These are phyloP conservation scores for Smutsia gigantea DNA, from an alignment of 2,797 vertebrate species.

Conservation along the genomic window DNA sequence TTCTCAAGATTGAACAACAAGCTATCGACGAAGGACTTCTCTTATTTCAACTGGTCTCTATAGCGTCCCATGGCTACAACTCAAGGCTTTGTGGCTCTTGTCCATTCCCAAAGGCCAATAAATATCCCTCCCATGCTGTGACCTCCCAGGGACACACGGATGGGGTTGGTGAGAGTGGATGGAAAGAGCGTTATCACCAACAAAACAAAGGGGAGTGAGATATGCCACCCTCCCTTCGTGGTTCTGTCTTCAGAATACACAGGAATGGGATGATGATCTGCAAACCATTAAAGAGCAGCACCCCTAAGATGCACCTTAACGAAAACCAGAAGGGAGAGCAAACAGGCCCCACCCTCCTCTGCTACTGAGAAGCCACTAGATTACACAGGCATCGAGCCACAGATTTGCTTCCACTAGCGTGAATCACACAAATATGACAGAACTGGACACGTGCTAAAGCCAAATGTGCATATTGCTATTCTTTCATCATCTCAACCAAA, in stretches of 20 bases:
- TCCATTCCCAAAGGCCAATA: background rate
- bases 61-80: background rate
- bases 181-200: background rate
- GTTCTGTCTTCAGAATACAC: background rate
- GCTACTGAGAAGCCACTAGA: background rate
- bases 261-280: background rate
- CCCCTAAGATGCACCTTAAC: background rate
- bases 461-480: conserved; percentile 28
- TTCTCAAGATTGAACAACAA: background rate
- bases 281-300: background rate
- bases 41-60: background rate
- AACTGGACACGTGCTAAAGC: background rate
- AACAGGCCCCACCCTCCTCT: background rate
- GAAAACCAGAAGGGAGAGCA: background rate
- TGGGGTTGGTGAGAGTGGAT: background rate
- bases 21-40: background rate
- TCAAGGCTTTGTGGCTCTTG: background rate
- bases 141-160: background rate
- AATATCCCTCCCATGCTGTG: background rate
- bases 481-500: conserved; percentile 47
- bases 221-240: background rate
- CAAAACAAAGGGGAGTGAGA: background rate
- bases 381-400: conserved; percentile 18
- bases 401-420: conserved; percentile 33
- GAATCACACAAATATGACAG: conserved; percentile 44